A percentile compares a stretch with the other conserved stretches of the same genome.
Conservation (phyloP, 2,797 vertebrate species). For the Sebastolobus altivelis region DNA sequence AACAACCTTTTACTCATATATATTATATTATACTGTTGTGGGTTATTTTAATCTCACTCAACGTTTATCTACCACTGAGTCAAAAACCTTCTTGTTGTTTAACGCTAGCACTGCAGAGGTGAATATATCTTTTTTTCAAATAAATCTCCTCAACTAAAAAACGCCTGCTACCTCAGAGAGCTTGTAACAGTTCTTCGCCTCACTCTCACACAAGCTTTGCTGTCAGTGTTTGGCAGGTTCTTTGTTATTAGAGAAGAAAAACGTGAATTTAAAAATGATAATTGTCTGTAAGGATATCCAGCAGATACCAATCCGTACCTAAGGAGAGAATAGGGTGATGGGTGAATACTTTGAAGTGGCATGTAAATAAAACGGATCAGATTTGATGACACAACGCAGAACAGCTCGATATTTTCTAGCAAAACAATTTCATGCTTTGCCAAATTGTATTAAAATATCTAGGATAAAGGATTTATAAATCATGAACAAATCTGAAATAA, state of each 20-base stretch:
- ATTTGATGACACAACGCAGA: background rate
- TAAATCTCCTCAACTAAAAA: constrained; percentile 59
- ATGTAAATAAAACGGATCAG: background rate
- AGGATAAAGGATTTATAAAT: background rate
- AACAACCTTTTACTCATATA: constrained; percentile 14
- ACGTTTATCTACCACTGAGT: constrained; percentile 30
- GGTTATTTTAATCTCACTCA: constrained; percentile 8
- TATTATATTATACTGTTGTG: constrained; percentile 13
- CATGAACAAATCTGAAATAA: background rate
- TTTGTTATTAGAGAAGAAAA: constrained; percentile 5
- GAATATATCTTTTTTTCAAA: constrained; percentile 16
- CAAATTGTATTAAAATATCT: background rate
- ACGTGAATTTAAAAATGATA: background rate
- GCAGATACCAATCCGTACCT: background rate
- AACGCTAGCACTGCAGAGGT: constrained; percentile 32
- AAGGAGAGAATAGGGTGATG: background rate
- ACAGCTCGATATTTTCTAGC: background rate
- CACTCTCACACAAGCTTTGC: constrained; percentile 41
- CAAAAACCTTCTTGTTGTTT: constrained; percentile 22
- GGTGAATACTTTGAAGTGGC: background rate
- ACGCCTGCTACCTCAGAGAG: constrained; percentile 78
- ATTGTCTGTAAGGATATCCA: background rate
- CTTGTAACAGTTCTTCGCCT: constrained; percentile 36
- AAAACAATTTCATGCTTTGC: background rate
- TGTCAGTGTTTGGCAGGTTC: constrained; percentile 30